Base-by-base conservation (phyloP, 2,797 vertebrate genomes). In the Schizopygopsis pylzovi region DNA sequence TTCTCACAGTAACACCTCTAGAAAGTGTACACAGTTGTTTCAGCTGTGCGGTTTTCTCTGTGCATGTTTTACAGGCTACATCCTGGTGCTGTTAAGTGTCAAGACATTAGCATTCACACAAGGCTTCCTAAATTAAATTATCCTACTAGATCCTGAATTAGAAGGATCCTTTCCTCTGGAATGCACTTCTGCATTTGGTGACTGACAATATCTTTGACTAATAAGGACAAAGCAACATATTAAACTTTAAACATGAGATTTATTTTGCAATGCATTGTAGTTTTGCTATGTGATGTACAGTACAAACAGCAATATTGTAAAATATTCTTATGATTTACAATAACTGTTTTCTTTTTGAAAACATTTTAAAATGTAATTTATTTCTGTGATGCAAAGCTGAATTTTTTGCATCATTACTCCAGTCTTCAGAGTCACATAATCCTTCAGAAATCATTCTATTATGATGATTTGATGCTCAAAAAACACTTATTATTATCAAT, bases 1-100 rank as follows among this genome's bases (percentile, higher is more conserved):
- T 43, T 82, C 63, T n/a, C 20, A 63, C 33, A 65, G 39, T 25
- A 65, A 52, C 20, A 33, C 4, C 43, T 49, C 43, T 16, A n/a
- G 16, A 78, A 56, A 59, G 49, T 45, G 10, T 16, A 20, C 54
- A 47, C 82, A 82, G 61, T 22, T 37, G 71, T 77, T 72, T 73
- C 70, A 75, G 70, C 4, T 63, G 41, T 22, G 13, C 0, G 5
- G 70, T 45, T 61, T 65, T 33, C 82, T 76, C 41, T 16, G 70
- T 54, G 33, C 12, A 81, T 70, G 65, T 54, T 13, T 28, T 63
- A 67, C 10, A 77, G 20, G 41, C 41, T 43, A 12, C 63, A 54
- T 20, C 52, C 52, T 59, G 1, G 0, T 79, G 73, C 8, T 41
- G 16, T 54, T 56, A 43, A 78, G 75, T 12, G 11, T 56, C 6